Evolutionary conservation across 2,888 invertebrate genomes (phyloP), one percentile per base, ranked within the genome.

Genomic region (Busseola fusca): DNA sequence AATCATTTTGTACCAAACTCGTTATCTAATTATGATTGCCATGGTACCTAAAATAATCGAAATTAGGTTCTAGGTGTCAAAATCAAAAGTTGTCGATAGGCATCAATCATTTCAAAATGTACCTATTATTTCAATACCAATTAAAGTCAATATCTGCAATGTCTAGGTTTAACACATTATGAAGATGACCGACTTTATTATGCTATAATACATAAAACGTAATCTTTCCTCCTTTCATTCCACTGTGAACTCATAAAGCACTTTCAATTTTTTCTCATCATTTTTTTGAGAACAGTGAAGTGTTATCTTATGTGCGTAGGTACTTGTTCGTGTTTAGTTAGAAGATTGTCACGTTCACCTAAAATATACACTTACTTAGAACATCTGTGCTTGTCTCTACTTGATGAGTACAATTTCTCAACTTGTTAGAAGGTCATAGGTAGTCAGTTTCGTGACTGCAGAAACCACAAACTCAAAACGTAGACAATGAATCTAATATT

Each of bases 201-300:
- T 57, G 54, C 67, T 48, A 65, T 60, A 56, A 52, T 50, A 59
- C 69, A 52, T 60, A 48, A 48, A 67, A 68, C 42, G 16, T 58
- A 64, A 72, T 78, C 37, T 68, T 83, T 72, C 75, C 75, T 74
- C 70, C 80, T 80, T 76, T 81, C 77, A 69, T 74, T 60, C 63
- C 42, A 57, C 50, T 65, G 52, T 70, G 67, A 73, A 57, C 69
- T 76, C 71, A 3, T 63, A 69, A 14, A 72, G 50, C 64, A 81
- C 74, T 79, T 82, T 76, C 64, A 58, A 59, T 72, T 76, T 74
- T 66, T 80, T 75, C 72, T 69, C 64, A 64, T 75, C 30, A 71
- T 68, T 72, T 77, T 70, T 72, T 65, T 77, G 40, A 63, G 57
- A 72, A 69, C 74, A 57, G 52, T 64, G 65, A 45, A 45, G n/a